Evolutionary conservation across 2,797 vertebrate species (phyloP).

Genomic region (Hydrophis major): DNA sequence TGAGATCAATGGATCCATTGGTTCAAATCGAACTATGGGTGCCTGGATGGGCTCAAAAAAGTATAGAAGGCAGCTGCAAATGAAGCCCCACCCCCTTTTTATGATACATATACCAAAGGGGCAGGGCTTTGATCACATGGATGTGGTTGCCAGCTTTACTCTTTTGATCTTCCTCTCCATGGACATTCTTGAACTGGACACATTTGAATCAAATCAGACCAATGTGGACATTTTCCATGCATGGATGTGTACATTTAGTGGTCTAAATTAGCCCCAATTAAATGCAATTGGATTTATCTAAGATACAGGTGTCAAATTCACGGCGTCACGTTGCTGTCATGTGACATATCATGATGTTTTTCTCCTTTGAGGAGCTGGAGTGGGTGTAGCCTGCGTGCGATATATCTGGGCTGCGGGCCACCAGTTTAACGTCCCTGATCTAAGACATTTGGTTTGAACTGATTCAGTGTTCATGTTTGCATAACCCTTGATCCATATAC

Average conservation of each 20-base stretch:
- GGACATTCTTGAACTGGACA: neutral
- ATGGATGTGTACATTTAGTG: neutral
- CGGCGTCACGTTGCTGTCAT: rapidly evolving
- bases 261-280: neutral
- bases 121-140: neutral
- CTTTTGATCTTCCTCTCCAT: neutral
- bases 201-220: neutral
- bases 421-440: too few species aligned
- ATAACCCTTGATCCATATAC: neutral
- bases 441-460: neutral
- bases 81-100: neutral
- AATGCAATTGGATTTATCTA: neutral
- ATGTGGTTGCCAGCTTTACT: neutral
- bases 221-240: neutral
- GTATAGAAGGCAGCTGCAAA: neutral
- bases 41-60: neutral
- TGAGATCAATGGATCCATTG: neutral
- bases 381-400: too few species aligned
- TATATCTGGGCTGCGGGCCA: rapidly evolving
- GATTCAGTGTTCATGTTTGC: neutral
- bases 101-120: neutral
- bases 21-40: neutral
- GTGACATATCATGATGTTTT: too few species aligned
- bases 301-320: neutral
- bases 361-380: too few species aligned